phyloP scores from a whole-genome alignment of 2,113 vertebrate genomes.

The Menidia beryllina region DNA sequence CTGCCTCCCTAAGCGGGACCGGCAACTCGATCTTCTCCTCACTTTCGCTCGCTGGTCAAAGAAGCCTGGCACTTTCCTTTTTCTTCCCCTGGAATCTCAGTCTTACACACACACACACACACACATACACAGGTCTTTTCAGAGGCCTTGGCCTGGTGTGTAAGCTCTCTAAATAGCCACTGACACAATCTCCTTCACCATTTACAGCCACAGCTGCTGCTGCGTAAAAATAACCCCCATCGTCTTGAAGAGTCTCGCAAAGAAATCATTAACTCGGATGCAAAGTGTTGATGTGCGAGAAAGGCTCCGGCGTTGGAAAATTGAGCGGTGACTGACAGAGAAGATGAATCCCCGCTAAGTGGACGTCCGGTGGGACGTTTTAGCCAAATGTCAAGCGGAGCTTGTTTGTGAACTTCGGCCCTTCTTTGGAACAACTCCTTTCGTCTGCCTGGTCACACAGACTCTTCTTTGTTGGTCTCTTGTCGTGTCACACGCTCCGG shows the following conservation, averaged over 20 bases:
- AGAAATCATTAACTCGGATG: constrained; percentile 69
- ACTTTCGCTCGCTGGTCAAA: constrained; percentile 67
- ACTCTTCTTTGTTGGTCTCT: neutral
- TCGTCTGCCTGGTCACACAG: neutral
- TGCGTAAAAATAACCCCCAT: constrained; percentile 72
- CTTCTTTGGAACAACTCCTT: constrained; percentile 12
- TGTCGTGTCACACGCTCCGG: neutral
- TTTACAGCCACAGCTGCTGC: constrained; percentile 78
- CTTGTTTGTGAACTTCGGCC: constrained; percentile 33
- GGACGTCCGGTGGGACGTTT: constrained; percentile 18
- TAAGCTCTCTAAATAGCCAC: constrained; percentile 77
- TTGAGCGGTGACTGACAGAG: constrained; percentile 1
- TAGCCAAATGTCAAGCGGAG: constrained; percentile 37
- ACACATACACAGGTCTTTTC: constrained; percentile 18
- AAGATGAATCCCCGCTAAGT: constrained; percentile 45
- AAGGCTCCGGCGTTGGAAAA: constrained; percentile 34
- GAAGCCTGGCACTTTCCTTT: constrained; percentile 40
- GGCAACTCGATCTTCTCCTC: constrained; percentile 61
- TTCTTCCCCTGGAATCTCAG: constrained; percentile 16
- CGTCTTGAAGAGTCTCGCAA: constrained; percentile 65
- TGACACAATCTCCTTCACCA: constrained; percentile 62
- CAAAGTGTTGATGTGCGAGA: constrained; percentile 54
- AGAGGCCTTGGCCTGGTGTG: constrained; percentile 27
- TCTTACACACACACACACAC: constrained; percentile 6
- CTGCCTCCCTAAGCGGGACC: constrained; percentile 41